A percentile compares a stretch with the other conserved stretches of the same genome.
Conservation (phyloP, 2,888 invertebrate species). For the Hoplodrina ambigua region DNA sequence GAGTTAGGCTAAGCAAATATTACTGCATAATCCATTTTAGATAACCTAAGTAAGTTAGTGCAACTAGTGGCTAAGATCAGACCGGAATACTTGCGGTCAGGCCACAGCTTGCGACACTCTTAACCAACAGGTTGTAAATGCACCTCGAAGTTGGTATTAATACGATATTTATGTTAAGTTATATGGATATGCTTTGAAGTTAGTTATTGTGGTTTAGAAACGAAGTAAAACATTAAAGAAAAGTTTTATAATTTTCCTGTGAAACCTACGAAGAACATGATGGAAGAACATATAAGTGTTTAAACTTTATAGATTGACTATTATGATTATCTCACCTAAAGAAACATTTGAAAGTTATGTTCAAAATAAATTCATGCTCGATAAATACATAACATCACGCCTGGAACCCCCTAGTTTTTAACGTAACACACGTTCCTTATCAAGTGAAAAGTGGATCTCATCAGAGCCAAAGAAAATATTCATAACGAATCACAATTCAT, state of each 20-base stretch:
- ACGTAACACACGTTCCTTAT: conserved; percentile 48
- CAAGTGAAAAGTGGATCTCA: conserved; percentile 63
- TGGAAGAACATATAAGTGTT: neutral
- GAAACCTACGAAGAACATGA: neutral
- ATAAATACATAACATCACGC: conserved; percentile 3
- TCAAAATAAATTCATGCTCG: conserved; percentile 8
- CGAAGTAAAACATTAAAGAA: conserved; percentile 3
- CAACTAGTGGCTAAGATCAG: conserved; percentile 57
- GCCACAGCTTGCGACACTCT: conserved; percentile 59
- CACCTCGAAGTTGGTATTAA: conserved; percentile 41
- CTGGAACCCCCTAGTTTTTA: conserved; percentile 21
- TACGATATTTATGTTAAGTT: conserved; percentile 26
- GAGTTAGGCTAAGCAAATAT: conserved; percentile 52
- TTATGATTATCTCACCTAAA: neutral
- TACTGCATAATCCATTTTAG: conserved; percentile 51
- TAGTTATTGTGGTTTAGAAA: conserved; percentile 23
- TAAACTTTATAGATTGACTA: neutral
- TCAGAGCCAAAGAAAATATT: conserved; percentile 57
- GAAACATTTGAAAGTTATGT: neutral
- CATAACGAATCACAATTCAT: conserved; percentile 65
- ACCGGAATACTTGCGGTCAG: conserved; percentile 62
- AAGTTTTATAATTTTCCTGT: neutral
- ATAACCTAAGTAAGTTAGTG: conserved; percentile 48
- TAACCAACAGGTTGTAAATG: conserved; percentile 61
- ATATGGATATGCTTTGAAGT: conserved; percentile 16